Base-by-base conservation (phyloP, 1,140 invertebrate genomes). In the Colletes gigas region DNA sequence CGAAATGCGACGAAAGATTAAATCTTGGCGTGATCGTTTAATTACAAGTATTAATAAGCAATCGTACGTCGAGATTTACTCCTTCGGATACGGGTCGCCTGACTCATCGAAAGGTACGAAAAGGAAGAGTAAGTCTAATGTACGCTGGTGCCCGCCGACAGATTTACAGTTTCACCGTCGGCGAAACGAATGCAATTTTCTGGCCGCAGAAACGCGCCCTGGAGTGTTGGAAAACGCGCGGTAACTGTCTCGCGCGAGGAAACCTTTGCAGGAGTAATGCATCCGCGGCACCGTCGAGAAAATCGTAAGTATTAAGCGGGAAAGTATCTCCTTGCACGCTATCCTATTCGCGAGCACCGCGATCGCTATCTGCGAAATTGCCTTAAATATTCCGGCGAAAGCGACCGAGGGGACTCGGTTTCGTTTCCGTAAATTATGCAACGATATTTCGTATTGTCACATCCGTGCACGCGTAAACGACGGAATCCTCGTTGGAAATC, bases 281-380 rank as follows among this genome's bases (percentile, higher is more conserved):
- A 84, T 86, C 84, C 84, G 83, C 78, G 76, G 44, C 55, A 57
- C 76, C 71, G 77, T 57, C 50, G 72, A 83, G 77, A 85, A 78
- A 85, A 85, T 85, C 73, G 77, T 76, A 76, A 85, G 83, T 85
- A 85, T 81, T 71, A 84, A 68, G 73, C 70, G 70, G 72, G 62
- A 81, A 84, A 81, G 82, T 85, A 85, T 80, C 82, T 76, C 78
- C 17, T 77, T 81, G 83, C 83, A 85, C 83, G 83, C 83, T 81
- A 85, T 69, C 83, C 83, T 81, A 85, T 69, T 79, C 50, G 65
- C 15, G 47, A 76, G 52, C 50, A 30, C n/a, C 1, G 50, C 21
- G 66, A 77, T 77, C 39, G 52, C 54, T 77, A 59, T 77, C 74
- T 69, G 65, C 54, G 54, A 77, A 69, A 77, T 77, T 77, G 65